phyloP scores from a whole-genome alignment of 1,140 invertebrate genomes.

The Mya arenaria region DNA sequence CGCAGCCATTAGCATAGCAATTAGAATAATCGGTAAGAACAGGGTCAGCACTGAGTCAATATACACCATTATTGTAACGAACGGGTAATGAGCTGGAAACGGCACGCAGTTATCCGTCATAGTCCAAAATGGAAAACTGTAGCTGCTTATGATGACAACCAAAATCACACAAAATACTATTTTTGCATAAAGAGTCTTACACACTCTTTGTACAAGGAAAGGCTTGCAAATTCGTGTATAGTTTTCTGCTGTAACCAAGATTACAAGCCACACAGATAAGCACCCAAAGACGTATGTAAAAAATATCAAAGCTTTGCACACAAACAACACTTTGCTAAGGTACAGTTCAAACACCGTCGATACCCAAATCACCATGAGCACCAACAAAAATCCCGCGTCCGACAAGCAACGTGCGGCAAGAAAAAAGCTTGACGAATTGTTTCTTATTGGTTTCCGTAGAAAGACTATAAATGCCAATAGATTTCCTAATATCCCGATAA shows the following conservation, averaged over 20 bases:
- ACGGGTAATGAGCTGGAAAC: conserved; percentile 43
- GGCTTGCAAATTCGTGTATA: conserved; percentile 76
- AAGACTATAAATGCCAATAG: conserved; percentile 59
- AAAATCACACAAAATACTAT: conserved; percentile 59
- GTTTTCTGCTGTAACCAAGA: conserved; percentile 68
- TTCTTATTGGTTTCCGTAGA: conserved; percentile 52
- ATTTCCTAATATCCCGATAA: conserved; percentile 64
- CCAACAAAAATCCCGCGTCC: conserved; percentile 63
- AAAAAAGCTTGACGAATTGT: conserved; percentile 67
- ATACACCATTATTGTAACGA: conserved; percentile 83
- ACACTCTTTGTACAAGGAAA: conserved; percentile 64
- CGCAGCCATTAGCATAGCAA: conserved; percentile 39
- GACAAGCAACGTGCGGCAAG: conserved; percentile 63
- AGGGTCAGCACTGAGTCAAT: conserved; percentile 83
- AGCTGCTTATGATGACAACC: conserved; percentile 60
- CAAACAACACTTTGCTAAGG: conserved; percentile 64
- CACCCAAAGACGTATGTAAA: conserved; percentile 75
- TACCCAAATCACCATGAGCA: conserved; percentile 81
- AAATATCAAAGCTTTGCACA: conserved; percentile 77
- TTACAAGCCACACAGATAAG: conserved; percentile 79
- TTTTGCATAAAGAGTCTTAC: conserved; percentile 69
- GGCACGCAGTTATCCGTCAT: conserved; percentile 36
- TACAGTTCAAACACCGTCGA: conserved; percentile 80
- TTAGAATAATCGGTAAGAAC: conserved; percentile 83
- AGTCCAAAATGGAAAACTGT: conserved; percentile 74